Evolutionary conservation across 2,113 vertebrate species (phyloP), one percentile per base, ranked within the genome.

Genomic region (Leptosomus discolor): DNA sequence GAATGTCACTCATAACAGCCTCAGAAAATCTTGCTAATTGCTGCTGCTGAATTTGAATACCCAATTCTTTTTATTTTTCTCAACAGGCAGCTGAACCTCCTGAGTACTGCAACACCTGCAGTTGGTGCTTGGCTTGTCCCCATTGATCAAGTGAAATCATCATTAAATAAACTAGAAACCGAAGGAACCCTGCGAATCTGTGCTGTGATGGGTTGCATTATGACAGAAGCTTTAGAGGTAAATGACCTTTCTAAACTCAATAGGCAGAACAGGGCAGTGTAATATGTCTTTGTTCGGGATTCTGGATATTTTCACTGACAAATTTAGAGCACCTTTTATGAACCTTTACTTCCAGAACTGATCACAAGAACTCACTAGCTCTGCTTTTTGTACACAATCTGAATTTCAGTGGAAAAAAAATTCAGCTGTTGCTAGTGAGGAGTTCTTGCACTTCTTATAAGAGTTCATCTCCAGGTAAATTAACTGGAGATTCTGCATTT

Each of bases 131-230:
- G 99, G 99, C 97, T 99, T 64, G 99, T 99, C 93, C 99, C 99
- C 51, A 98, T 99, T n/a, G 99, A 99, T 97, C 99, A 99, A 92
- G 98, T 99, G 86, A 99, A 99, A 78, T 99, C 99, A 0, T 99
- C 99, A 3, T 97, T 99, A 67, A 98, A 99, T 92, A 99, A 99
- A 69, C 97, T 99, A 83, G 99, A 99, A 96, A 99, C 99, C 32
- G 99, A 99, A 95, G 98, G 98, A 64, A 99, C 99, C 0, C 96
- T 99, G 57, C 97, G 99, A 4, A 97, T 99, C 81, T 99, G 99
- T 96, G 99, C 99, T 32, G 99, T 99, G 8, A 99, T 99, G 99
- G 99, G 99, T 58, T 99, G 99, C 97, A 99, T 99, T 95, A 99
- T 99, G 99, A 99, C 99, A 1, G 99, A 99, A 95, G 99, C 99